Evolutionary conservation across 2,113 vertebrate genomes (phyloP).

Genomic region (Tetraodon nigroviridis): DNA sequence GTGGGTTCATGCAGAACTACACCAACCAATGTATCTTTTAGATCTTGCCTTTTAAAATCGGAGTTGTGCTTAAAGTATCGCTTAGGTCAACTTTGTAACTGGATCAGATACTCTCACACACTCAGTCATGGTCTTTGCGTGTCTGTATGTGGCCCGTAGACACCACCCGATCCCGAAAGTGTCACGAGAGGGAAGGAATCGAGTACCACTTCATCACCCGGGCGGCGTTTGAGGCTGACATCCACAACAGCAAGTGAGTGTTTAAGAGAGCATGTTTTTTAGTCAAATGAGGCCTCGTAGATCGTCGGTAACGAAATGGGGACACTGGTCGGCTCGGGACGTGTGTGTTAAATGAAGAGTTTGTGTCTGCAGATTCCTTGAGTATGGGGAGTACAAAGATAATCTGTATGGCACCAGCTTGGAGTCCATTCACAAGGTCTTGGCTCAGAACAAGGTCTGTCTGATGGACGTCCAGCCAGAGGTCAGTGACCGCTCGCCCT

Average conservation of each 20-base stretch:
- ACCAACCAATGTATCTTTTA: too few species aligned
- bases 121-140: neutral
- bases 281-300: neutral
- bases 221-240: constrained; percentile 84
- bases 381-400: constrained; percentile 91
- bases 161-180: constrained; percentile 86
- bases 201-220: constrained; percentile 93
- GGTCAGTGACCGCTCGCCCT: constrained; percentile 68
- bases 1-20: too few species aligned
- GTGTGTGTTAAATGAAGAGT: neutral
- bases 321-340: neutral
- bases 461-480: constrained; percentile 91
- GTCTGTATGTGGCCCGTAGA: constrained; percentile 59
- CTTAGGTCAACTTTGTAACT: too few species aligned
- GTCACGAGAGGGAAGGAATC: constrained; percentile 87
- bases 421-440: constrained; percentile 82
- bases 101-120: neutral
- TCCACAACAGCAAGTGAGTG: constrained; percentile 85
- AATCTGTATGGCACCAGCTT: constrained; percentile 91
- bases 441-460: constrained; percentile 87
- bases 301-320: neutral
- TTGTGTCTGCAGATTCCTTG: constrained; percentile 78
- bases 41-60: too few species aligned
- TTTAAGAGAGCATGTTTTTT: neutral
- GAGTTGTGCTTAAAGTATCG: too few species aligned